Evolutionary conservation across 2,113 vertebrate genomes (phyloP), one percentile per base, ranked within the genome.

Genomic region (Nesogale talazaci): DNA sequence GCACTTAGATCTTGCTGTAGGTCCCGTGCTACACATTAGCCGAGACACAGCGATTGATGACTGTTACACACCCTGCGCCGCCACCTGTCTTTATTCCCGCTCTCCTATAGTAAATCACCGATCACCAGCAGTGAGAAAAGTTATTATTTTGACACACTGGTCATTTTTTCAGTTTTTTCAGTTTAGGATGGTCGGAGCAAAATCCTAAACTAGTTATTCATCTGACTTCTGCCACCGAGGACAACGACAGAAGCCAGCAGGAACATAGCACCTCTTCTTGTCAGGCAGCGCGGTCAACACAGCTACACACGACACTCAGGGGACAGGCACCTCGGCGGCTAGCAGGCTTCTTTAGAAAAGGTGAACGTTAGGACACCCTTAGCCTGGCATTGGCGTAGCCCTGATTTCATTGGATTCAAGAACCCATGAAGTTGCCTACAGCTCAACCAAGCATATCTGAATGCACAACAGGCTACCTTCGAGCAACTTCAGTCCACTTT

Each of bases 31-130:
- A 10, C 12, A 52, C 0, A 0, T 12, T 2, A 23, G 4, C 6
- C 20, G 25, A 56, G 36, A 36, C 29, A 16, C 11, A 1, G 31
- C 61, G 40, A n/a, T 1, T 56, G 40, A n/a, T 1, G 3, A 81
- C 6, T 16, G n/a, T 17, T 4, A 61, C 19, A 9, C 36, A 40
- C 29, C 5, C 67, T 3, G 16, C 61, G 59, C 4, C 22, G 46
- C 27, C 8, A 36, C 1, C n/a, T 15, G 10, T 52, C 89, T 61
- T 40, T 36, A 8, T 40, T 59, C 15, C 3, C 22, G 46, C 38
- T 81, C 46, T 36, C 2, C 20, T 2, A 9, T 0, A 22, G 70
- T 70, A 4, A 0, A 2, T 14, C 40, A 6, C 0, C 0, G 8
- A 23, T 19, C 10, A 38, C 27, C 17, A 31, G 34, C 40, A 14